Percentiles rank a stretch among this genome's conserved stretches.
These are phyloP conservation scores for Charanyca ferruginea DNA, from an alignment of 2,888 invertebrate species.

Conservation along the genomic window DNA sequence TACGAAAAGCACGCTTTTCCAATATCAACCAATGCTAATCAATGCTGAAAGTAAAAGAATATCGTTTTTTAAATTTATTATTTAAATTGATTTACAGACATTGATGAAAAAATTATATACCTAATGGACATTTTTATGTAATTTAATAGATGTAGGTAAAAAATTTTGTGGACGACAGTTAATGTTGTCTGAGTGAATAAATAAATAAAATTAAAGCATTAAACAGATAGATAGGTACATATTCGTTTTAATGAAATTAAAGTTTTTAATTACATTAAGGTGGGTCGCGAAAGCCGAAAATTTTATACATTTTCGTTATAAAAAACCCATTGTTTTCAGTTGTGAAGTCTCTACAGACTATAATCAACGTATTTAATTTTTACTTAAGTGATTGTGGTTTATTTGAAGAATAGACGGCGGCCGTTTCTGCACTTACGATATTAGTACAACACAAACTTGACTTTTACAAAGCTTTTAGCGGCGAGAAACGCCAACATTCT, in stretches of 20 bases:
- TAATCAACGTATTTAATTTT: background rate
- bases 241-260: no score
- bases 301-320: no score
- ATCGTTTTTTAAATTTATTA: background rate
- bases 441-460: conserved; percentile 52
- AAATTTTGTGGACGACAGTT: no score
- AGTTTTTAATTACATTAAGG: no score
- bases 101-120: no score
- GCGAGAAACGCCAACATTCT: conserved; percentile 62
- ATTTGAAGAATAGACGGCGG: background rate
- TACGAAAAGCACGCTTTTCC: background rate
- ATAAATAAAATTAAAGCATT: no score
- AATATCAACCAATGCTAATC: no score
- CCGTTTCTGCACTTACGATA: conserved; percentile 3
- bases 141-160: no score
- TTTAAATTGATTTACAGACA: no score
- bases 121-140: no score
- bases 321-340: background rate
- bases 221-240: no score
- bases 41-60: conserved; percentile 3
- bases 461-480: conserved; percentile 71
- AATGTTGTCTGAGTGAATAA: no score
- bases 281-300: background rate
- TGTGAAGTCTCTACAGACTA: background rate
- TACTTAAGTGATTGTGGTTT: background rate